Percentiles rank a stretch among this genome's conserved stretches.
Evolutionary conservation across 2,888 invertebrate species (phyloP).

Genomic region (Tortricodes alternella): DNA sequence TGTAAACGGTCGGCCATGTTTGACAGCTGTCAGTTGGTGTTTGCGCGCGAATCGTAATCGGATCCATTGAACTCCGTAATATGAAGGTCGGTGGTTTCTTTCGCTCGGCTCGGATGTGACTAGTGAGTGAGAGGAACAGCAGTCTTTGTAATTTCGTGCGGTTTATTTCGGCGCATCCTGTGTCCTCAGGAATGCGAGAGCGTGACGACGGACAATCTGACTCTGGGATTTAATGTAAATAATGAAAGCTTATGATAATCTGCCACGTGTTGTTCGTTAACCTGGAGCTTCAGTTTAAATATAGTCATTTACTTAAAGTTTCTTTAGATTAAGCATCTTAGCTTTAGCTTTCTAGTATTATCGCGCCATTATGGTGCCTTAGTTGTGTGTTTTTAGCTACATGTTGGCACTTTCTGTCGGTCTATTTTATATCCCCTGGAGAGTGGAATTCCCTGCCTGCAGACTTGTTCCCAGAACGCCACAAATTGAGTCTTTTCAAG

Average conservation of each 20-base stretch:
- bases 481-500: no score
- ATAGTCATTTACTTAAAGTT: no score
- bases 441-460: no score
- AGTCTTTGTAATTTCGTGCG: not conserved
- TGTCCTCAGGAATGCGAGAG: constrained; percentile 12
- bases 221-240: not conserved
- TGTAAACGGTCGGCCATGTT: constrained; percentile 31
- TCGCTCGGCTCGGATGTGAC: not conserved
- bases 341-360: no score
- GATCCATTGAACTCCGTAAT: constrained; percentile 7
- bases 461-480: no score
- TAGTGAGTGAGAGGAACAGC: not conserved
- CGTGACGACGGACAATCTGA: no score
- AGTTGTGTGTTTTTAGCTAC: no score
- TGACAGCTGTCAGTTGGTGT: constrained; percentile 40
- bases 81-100: not conserved
- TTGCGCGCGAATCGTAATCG: constrained; percentile 31
- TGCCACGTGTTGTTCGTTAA: not conserved
- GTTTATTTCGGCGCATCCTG: constrained; percentile 30
- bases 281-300: not conserved
- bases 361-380: no score
- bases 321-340: no score
- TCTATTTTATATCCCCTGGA: no score
- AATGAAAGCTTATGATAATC: no score
- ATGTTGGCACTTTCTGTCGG: no score